Percentiles rank a stretch among this genome's conserved stretches.
phyloP scores from a whole-genome alignment of 2,888 invertebrate genomes.

The Cephus spinipes region DNA sequence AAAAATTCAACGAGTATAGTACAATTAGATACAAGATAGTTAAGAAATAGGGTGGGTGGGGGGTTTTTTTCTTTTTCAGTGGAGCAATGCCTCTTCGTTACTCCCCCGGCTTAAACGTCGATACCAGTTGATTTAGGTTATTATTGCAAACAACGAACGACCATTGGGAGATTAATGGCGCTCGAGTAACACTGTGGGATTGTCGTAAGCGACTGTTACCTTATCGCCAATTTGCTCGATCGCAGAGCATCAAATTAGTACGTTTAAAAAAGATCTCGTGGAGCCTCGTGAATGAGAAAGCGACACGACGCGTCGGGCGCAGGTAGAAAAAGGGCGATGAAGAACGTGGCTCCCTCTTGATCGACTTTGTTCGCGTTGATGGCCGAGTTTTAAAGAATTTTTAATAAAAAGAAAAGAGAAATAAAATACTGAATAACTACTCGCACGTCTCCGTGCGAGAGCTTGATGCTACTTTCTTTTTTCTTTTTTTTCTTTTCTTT shows the following conservation, averaged over 20 bases:
- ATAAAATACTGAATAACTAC: not conserved
- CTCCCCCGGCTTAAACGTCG: slow-evolving; percentile 10
- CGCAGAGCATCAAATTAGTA: not conserved
- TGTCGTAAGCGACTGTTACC: not conserved
- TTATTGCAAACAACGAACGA: slow-evolving; percentile 5
- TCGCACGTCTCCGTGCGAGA: not conserved
- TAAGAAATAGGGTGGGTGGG: not conserved
- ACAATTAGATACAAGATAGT: not conserved
- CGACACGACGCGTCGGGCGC: not conserved
- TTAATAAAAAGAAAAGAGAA: not conserved
- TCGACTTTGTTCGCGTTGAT: not conserved
- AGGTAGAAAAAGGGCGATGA: not conserved
- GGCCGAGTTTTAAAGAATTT: not conserved
- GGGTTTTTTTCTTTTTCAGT: slow-evolving; percentile 7
- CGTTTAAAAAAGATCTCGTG: not conserved
- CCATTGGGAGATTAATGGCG: not conserved
- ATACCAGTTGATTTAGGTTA: slow-evolving; percentile 13
- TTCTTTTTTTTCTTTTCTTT: not conserved
- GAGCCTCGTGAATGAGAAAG: not conserved
- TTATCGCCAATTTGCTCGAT: not conserved
- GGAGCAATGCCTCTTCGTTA: slow-evolving; percentile 27
- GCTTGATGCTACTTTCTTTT: not conserved
- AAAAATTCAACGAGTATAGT: not conserved
- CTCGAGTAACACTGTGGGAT: not conserved
- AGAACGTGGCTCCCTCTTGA: not conserved